Conservation (phyloP, 2,888 invertebrate genomes). For the Cephus pygmeus region DNA sequence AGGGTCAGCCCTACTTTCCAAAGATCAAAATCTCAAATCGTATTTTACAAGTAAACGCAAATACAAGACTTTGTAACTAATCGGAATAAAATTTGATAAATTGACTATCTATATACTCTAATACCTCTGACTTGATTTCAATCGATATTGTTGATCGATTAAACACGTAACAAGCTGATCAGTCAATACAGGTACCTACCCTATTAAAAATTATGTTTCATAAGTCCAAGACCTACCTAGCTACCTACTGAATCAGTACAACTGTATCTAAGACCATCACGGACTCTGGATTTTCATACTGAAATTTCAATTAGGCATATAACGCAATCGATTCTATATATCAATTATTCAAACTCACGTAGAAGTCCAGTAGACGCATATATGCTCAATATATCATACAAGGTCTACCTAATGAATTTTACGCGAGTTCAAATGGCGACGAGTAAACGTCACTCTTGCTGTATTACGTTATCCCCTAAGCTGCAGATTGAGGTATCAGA, state of each 20-base stretch:
- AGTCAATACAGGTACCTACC: not conserved
- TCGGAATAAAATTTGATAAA: not conserved
- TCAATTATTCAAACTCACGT: not conserved
- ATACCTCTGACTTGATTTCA: not conserved
- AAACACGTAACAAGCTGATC: not conserved
- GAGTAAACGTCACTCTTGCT: not conserved
- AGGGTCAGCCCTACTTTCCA: not conserved
- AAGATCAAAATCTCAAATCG: not conserved
- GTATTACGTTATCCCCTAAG: not conserved
- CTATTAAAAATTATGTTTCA: not conserved
- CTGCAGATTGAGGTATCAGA: not conserved
- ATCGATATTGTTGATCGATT: not conserved
- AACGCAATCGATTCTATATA: not conserved
- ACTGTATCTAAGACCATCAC: not conserved
- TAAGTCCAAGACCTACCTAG: not conserved
- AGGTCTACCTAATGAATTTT: not conserved
- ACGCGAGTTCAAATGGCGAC: too few relatives aligned
- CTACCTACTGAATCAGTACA: not conserved
- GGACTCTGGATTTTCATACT: not conserved
- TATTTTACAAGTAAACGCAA: not conserved
- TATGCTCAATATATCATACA: not conserved
- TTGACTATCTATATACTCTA: not conserved
- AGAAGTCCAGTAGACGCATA: not conserved
- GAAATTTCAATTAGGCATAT: not conserved
- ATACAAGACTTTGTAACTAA: not conserved